Conservation (phyloP, 2,888 invertebrate species). For the Netelia fuscicornis region DNA sequence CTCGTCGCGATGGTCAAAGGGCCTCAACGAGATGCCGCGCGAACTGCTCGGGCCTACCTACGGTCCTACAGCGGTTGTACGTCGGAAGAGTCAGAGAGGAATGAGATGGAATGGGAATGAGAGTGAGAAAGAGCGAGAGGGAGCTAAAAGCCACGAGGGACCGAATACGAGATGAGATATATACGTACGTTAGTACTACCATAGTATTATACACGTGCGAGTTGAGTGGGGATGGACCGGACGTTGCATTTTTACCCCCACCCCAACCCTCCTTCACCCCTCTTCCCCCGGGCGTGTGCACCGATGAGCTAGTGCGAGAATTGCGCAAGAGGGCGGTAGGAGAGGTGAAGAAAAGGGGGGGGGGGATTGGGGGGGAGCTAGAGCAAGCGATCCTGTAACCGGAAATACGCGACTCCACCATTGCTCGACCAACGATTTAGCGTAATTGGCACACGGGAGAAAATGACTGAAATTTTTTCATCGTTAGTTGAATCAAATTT, state of each 20-base stretch:
- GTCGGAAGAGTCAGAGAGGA: conserved; percentile 21
- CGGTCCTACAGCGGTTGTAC: conserved; percentile 12
- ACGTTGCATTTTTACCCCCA: conserved; percentile 81
- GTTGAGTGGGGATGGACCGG: conserved; percentile 80
- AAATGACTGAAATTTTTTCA: conserved; percentile 3
- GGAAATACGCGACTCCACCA: conserved; percentile 75
- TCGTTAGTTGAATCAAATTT: not conserved
- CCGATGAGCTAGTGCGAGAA: conserved; percentile 43
- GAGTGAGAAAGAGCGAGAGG: conserved; percentile 30
- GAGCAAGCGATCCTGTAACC: conserved; percentile 69
- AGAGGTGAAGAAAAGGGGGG: conserved; percentile 12
- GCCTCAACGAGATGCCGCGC: conserved; percentile 61
- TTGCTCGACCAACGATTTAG: conserved; percentile 65
- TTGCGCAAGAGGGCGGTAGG: conserved; percentile 25
- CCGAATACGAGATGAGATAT: conserved; percentile 68
- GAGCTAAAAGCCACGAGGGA: conserved; percentile 54
- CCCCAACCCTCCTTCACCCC: conserved; percentile 54
- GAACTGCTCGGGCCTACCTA: conserved; percentile 61
- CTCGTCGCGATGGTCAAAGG: conserved; percentile 67
- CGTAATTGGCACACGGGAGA: conserved; percentile 29
- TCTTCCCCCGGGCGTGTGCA: conserved; percentile 43
- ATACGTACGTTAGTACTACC: conserved; percentile 16
- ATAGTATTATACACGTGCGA: conserved; percentile 52
- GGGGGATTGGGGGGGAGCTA: conserved; percentile 58
- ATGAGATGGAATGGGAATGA: conserved; percentile 40